phyloP scores from a whole-genome alignment of 2,113 vertebrate species.

The Montifringilla adamsi region DNA sequence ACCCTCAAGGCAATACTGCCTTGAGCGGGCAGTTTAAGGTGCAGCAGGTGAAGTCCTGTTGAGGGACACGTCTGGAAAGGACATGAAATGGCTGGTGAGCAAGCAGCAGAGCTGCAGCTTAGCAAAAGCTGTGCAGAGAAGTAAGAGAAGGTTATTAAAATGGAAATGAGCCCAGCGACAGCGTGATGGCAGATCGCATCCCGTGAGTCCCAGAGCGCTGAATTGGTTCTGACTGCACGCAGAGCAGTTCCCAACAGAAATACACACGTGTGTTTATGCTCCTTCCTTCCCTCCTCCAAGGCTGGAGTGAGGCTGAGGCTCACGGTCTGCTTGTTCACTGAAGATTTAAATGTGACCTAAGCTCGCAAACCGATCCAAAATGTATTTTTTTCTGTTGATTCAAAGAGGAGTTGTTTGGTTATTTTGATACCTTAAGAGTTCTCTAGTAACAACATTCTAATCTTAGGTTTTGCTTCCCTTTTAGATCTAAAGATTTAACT shows the following conservation, averaged over 20 bases:
- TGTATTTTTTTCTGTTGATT: not conserved
- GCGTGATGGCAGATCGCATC: fast-evolving
- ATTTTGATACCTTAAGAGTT: constrained; percentile 1
- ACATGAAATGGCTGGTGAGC: not conserved
- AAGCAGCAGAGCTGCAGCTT: not conserved
- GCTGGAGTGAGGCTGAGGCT: not conserved
- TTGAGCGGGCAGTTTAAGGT: not conserved
- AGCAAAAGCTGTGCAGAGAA: not conserved
- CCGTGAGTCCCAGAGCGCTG: not conserved
- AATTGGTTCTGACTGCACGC: not conserved
- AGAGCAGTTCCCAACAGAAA: not conserved
- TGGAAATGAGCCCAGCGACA: not conserved
- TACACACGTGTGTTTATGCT: fast-evolving
- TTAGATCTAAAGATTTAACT: not conserved
- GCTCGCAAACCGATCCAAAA: not conserved
- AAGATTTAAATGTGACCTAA: not conserved
- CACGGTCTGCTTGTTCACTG: not conserved
- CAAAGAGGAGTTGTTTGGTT: not conserved
- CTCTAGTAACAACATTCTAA: not conserved
- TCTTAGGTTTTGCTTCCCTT: constrained; percentile 20
- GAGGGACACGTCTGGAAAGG: not conserved
- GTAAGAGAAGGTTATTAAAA: not conserved
- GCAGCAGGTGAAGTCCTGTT: not conserved
- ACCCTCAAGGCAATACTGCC: not conserved
- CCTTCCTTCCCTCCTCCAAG: not conserved